Evolutionary conservation across 2,888 invertebrate species (phyloP).

Genomic region (Trypoxylon attenuatum): DNA sequence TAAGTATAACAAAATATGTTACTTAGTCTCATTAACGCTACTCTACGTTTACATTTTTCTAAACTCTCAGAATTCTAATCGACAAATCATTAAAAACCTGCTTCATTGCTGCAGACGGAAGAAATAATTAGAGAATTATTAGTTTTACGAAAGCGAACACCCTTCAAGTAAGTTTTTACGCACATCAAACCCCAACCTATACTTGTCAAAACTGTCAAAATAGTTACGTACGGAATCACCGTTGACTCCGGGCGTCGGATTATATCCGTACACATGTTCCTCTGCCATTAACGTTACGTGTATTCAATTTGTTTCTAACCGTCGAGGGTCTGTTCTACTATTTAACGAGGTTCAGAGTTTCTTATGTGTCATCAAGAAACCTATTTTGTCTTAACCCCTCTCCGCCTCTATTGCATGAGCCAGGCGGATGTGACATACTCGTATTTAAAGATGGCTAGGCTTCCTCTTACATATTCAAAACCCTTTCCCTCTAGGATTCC

Average conservation of each 20-base stretch:
- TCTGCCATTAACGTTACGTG: constrained; percentile 73
- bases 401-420: constrained; percentile 61
- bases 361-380: constrained; percentile 69
- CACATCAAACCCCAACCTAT: constrained; percentile 65
- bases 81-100: background rate
- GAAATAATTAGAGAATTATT: constrained; percentile 17
- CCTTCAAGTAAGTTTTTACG: constrained; percentile 42
- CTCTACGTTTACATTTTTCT: background rate
- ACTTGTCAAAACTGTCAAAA: constrained; percentile 68
- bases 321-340: constrained; percentile 52
- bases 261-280: constrained; percentile 73
- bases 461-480: constrained; percentile 57
- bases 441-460: constrained; percentile 69
- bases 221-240: constrained; percentile 70
- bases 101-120: background rate
- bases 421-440: constrained; percentile 71
- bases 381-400: constrained; percentile 72
- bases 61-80: background rate
- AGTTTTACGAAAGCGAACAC: constrained; percentile 35
- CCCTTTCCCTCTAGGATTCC: too few relatives aligned
- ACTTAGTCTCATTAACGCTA: constrained; percentile 3
- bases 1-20: constrained; percentile 17
- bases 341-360: constrained; percentile 64
- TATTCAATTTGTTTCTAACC: constrained; percentile 51
- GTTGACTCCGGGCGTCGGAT: constrained; percentile 70